Base-by-base conservation (phyloP, 2,113 vertebrate genomes). In the Leuciscus idus region DNA sequence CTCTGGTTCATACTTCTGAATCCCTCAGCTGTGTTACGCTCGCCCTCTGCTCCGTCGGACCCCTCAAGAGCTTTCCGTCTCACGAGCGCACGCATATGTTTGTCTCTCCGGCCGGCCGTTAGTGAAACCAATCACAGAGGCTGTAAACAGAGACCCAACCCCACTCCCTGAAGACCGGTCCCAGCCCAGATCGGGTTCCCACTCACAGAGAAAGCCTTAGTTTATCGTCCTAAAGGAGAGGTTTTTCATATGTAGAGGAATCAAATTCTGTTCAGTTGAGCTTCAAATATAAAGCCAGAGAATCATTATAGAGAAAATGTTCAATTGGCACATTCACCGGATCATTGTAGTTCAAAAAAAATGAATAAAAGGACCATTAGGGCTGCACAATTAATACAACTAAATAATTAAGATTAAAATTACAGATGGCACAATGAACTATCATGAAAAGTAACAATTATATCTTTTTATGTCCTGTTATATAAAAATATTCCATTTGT, bases 81-180 rank as follows among this genome's bases (percentile, higher is more conserved):
- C 52, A 46, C 23, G 68, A 61, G 50, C 28, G 19, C 48, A 21
- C 55, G 43, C 86, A 86, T 82, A 88, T 84, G 89, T 88, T 79
- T 70, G 80, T 83, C 75, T 55, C 84, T 86, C 82, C 83, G 59
- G 39, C 46, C 81, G 79, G 66, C 86, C 83, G 87, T 88, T 91
- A 90, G 90, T 83, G 84, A 82, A 52, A 87, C 81, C 87, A 84
- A 72, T 91, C 89, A 90, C 88, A n/a, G 72, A 84, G 83, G 83
- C 86, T 88, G 90, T 90, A 90, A 92, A 92, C 89, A 92, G 77
- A 92, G 64, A 90, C 90, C 87, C 85, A 91, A 85, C 88, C 89
- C 90, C 87, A 52, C 57, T 84, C 57, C 87, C 83, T 73, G 23
- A 50, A 84, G 89, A 87, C 59, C n/a, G 86, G 83, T 84, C 26